Conservation (phyloP, 2,888 invertebrate species). For the Sphinx pinastri region DNA sequence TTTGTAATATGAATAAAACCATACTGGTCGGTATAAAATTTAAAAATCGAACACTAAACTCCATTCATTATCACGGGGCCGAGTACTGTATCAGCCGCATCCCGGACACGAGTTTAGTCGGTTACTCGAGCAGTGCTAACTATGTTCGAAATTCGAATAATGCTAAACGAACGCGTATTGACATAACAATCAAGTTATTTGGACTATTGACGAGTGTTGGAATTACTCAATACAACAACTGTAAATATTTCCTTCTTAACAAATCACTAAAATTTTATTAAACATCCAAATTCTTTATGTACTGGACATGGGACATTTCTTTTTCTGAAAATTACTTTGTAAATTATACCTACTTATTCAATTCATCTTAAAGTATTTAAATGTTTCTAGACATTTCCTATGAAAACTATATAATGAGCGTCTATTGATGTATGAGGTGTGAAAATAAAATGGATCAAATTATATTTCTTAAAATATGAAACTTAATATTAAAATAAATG, state of each 20-base stretch:
- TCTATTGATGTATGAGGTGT: no score
- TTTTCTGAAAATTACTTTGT: no score
- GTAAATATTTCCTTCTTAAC: background rate
- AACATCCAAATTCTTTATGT: background rate
- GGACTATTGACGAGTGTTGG: conserved; percentile 33
- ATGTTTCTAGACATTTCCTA: no score
- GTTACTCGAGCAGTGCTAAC: conserved; percentile 25
- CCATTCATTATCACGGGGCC: background rate
- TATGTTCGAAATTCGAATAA: conserved; percentile 27
- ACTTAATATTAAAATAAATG: no score
- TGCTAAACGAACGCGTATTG: conserved; percentile 36
- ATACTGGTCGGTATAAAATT: no score
- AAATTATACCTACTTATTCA: no score
- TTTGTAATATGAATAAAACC: no score
- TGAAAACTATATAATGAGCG: no score
- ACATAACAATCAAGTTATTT: conserved; percentile 39
- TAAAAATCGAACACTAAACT: conserved; percentile 4
- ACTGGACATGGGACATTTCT: no score
- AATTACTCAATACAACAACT: background rate
- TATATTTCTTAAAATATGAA: no score
- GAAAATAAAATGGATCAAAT: no score
- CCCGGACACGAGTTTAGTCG: background rate
- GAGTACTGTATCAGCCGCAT: background rate
- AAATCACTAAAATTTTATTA: background rate
- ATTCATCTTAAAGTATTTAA: no score